Evolutionary conservation across 1,140 invertebrate species (phyloP).

Genomic region (Microvelia longipes): DNA sequence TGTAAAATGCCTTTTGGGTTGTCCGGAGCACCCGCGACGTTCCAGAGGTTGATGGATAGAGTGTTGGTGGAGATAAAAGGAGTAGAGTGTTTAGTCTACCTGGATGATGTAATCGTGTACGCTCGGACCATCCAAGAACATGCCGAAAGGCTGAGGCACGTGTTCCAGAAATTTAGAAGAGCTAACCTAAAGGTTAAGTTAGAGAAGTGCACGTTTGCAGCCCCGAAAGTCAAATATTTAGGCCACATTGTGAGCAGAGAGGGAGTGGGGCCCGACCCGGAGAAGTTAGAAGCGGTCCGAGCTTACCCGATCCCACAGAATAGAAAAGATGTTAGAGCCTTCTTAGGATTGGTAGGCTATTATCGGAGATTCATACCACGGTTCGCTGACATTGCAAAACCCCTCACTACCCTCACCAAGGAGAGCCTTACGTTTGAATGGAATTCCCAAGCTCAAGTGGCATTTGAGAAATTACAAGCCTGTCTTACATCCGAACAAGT

Average conservation of each 20-base stretch:
- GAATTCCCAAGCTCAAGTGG: background rate
- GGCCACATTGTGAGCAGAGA: slow-evolving; percentile 25
- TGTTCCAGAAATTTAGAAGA: background rate
- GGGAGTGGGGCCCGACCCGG: slow-evolving; percentile 25
- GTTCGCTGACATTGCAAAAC: slow-evolving; percentile 23
- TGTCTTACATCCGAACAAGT: background rate
- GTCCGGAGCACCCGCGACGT: slow-evolving; percentile 15
- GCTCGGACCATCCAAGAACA: background rate
- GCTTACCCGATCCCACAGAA: slow-evolving; percentile 25
- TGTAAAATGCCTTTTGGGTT: slow-evolving; percentile 21
- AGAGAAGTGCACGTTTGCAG: background rate
- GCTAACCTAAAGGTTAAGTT: background rate
- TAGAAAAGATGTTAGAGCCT: slow-evolving; percentile 28
- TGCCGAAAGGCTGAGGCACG: background rate
- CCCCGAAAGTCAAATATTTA: slow-evolving; percentile 26
- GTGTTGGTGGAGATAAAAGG: slow-evolving; percentile 18
- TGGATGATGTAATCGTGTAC: slow-evolving; percentile 2
- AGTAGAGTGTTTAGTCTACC: background rate
- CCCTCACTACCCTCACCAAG: slow-evolving; percentile 20
- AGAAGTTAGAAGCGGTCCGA: slow-evolving; percentile 28
- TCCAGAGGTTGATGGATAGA: slow-evolving; percentile 18
- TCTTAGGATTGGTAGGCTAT: slow-evolving; percentile 33
- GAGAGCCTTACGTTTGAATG: slow-evolving; percentile 8
- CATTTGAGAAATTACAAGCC: slow-evolving; percentile 10
- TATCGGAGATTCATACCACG: slow-evolving; percentile 28